These are phyloP conservation scores for Noctua janthina DNA, from an alignment of 2,888 invertebrate genomes.

Conservation along the genomic window DNA sequence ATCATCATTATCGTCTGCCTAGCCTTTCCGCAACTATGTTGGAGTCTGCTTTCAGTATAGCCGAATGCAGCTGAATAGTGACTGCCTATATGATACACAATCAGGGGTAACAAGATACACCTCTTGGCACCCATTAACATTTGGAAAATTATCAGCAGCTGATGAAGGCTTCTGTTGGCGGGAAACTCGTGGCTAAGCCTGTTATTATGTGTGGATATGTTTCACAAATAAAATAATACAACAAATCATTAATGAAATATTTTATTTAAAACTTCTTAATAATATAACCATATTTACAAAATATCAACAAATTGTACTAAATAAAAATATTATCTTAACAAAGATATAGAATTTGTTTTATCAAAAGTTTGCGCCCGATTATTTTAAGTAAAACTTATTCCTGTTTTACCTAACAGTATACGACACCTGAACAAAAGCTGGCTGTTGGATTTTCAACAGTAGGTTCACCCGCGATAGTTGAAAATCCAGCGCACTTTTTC, in stretches of 20 bases:
- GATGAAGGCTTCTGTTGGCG: background rate
- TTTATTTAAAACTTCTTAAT: conserved; percentile 40
- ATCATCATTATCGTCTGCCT: background rate
- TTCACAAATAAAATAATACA: conserved; percentile 6
- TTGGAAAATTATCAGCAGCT: background rate
- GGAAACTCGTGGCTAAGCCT: background rate
- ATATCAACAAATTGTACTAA: conserved; percentile 55
- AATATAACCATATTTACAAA: conserved; percentile 49
- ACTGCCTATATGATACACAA: background rate
- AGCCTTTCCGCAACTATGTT: background rate
- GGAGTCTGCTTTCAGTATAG: background rate
- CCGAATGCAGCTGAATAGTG: background rate
- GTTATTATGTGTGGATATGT: background rate
- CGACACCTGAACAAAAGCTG: background rate
- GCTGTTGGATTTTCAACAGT: background rate
- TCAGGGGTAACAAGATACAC: background rate
- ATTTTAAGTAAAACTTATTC: conserved; percentile 11
- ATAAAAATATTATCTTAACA: conserved; percentile 20
- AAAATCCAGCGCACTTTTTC: background rate
- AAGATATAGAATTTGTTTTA: conserved; percentile 10
- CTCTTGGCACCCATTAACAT: background rate
- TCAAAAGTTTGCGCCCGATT: background rate
- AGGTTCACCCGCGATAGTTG: background rate
- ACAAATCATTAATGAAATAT: conserved; percentile 4
- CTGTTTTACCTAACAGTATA: too few species aligned